Conservation (phyloP, 2,888 invertebrate species). For the Helicoverpa assulta region DNA sequence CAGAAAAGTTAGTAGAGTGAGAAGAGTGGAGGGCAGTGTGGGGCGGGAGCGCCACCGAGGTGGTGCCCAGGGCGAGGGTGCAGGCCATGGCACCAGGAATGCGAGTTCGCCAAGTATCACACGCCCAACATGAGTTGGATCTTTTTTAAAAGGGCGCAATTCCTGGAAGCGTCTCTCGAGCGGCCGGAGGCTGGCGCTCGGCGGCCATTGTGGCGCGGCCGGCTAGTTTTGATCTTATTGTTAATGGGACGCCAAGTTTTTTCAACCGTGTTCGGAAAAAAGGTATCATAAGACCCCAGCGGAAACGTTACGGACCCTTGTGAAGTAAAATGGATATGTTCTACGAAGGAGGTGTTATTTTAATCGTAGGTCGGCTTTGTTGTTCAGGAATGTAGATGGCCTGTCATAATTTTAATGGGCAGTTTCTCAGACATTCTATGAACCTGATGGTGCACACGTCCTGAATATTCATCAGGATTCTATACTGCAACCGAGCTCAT, state of each 20-base stretch:
- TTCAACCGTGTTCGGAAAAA: slow-evolving; percentile 87
- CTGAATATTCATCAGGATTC: slow-evolving; percentile 81
- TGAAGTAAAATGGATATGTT: slow-evolving; percentile 89
- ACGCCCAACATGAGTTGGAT: slow-evolving; percentile 87
- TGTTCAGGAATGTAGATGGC: slow-evolving; percentile 89
- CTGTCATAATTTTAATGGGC: slow-evolving; percentile 89
- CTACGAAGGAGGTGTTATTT: slow-evolving; percentile 90
- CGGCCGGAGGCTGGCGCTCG: slow-evolving; percentile 88
- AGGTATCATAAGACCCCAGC: slow-evolving; percentile 88
- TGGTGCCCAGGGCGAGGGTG: slow-evolving; percentile 64
- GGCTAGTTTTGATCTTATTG: slow-evolving; percentile 90
- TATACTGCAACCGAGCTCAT: slow-evolving; percentile 51
- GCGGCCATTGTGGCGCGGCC: slow-evolving; percentile 85
- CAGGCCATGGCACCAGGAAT: slow-evolving; percentile 73
- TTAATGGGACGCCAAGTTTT: slow-evolving; percentile 90
- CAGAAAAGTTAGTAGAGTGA: neutral
- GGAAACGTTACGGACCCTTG: slow-evolving; percentile 89
- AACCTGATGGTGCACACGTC: slow-evolving; percentile 78
- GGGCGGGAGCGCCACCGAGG: slow-evolving; percentile 52
- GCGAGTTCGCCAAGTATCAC: slow-evolving; percentile 84
- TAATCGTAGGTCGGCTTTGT: slow-evolving; percentile 89
- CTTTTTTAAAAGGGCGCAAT: slow-evolving; percentile 87
- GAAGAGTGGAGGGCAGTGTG: slow-evolving; percentile 15
- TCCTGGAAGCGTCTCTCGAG: slow-evolving; percentile 85
- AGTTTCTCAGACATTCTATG: slow-evolving; percentile 83